Percentiles rank a stretch among this genome's conserved stretches.
These are phyloP conservation scores for Antennarius striatus DNA, from an alignment of 2,113 vertebrate species.

Conservation along the genomic window DNA sequence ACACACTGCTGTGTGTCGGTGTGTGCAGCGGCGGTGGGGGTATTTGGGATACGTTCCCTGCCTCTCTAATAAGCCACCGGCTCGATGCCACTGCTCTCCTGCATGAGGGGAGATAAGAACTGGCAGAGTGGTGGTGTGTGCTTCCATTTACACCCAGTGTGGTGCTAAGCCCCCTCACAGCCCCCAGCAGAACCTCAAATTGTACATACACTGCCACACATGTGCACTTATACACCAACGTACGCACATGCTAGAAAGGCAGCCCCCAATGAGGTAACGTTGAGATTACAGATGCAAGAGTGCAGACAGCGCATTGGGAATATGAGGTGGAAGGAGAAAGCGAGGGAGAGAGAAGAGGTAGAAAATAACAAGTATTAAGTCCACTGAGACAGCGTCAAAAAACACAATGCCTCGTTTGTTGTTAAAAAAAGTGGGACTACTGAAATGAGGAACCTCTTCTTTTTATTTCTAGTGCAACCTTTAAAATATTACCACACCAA, in stretches of 20 bases:
- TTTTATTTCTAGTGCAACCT: conserved; percentile 29
- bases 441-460: conserved; percentile 63
- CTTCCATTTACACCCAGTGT: conserved; percentile 73
- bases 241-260: conserved; percentile 63
- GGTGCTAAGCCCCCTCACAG: conserved; percentile 67
- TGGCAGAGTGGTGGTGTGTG: conserved; percentile 67
- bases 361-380: conserved; percentile 75
- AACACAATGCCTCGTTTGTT: conserved; percentile 69
- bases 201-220: conserved; percentile 21
- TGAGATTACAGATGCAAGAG: conserved; percentile 76
- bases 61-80: conserved; percentile 79
- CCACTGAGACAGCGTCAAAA: conserved; percentile 75
- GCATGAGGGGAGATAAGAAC: conserved; percentile 79
- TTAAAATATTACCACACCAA: conserved; percentile 65
- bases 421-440: conserved; percentile 70
- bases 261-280: conserved; percentile 66
- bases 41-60: conserved; percentile 72
- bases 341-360: conserved; percentile 48
- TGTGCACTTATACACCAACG: conserved; percentile 14
- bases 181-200: conserved; percentile 66
- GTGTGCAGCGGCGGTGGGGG: conserved; percentile 12
- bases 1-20: conserved; percentile 29
- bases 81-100: conserved; percentile 78
- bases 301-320: conserved; percentile 64
- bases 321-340: conserved; percentile 65